Base-by-base conservation (phyloP, 92 coral and sea anemone genomes). In the Galaxea fascicularis region DNA sequence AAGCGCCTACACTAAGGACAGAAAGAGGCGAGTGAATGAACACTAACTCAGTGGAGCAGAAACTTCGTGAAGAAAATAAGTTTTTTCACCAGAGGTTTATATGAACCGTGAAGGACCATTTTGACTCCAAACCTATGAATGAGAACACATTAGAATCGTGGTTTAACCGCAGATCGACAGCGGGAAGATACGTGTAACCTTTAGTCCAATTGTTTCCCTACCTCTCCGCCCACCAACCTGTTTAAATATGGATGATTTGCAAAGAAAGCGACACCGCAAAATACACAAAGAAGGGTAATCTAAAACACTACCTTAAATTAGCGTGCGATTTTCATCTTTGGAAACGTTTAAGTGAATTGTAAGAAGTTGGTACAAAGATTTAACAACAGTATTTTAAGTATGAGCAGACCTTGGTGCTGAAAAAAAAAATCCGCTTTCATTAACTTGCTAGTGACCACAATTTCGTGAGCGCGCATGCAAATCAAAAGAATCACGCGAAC, bases 201-300 rank as follows among this genome's bases (percentile, higher is more conserved):
- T 67, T 71, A 21, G 31, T 24, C 18, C 26, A 25, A 44, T 46
- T 79, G 79, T 29, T 30, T 57, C 18, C 20, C 15, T 11, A 18
- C 45, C 57, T 41, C 22, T 14, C 16, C 73, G 59, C 82, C 82
- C 59, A 78, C 82, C 31, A 20, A 78, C 15, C 28, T 52, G 24
- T 21, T 30, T 16, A 20, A 41, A 41, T 21, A 4, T 44, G 29
- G 77, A 73, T 4, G 49, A 57, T 18, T 17, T 12, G 18, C 22
- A 15, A 15, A 35, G 39, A 62, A 59, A 39, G 29, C 67, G 35
- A 58, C 3, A 29, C 24, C 26, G 5, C 53, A 3, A 41, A 39
- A 24, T 10, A 39, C 21, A 58, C 16, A 76, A 17, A 54, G 8
- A 39, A 21, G 12, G 11, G 29, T 35, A 35, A 35, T 35, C 41